Evolutionary conservation across 2,113 vertebrate genomes (phyloP).

Genomic region (Panthera leo): DNA sequence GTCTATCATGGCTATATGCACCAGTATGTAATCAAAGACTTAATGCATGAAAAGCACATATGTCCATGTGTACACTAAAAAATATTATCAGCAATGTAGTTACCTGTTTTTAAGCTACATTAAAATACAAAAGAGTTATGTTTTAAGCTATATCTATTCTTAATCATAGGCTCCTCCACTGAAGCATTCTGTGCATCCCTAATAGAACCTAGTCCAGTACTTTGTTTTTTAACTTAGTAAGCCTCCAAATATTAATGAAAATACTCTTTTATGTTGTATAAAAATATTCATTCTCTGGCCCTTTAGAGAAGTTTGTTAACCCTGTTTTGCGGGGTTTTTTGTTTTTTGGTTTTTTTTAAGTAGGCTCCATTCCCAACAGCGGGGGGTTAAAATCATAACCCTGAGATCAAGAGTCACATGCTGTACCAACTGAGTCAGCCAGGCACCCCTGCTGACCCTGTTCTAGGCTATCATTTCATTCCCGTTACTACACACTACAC

Average conservation of each 20-base stretch:
- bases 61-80: not conserved
- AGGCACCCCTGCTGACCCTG: not conserved
- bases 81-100: not conserved
- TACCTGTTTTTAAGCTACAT: not conserved
- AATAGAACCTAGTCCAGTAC: not conserved
- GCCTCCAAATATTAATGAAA: slow-evolving; percentile 23
- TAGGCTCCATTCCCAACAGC: not conserved
- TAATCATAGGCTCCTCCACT: not conserved
- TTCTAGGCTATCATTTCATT: not conserved
- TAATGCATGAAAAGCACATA: not conserved
- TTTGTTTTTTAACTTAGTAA: not conserved
- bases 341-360: not conserved
- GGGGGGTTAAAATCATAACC: not conserved
- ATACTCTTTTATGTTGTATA: not conserved
- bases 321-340: not conserved
- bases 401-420: not conserved
- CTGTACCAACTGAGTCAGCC: not conserved
- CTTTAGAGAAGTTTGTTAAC: not conserved
- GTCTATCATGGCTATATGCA: not conserved
- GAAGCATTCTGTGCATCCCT: not conserved
- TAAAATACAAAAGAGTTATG: not conserved
- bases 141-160: not conserved
- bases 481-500: not conserved
- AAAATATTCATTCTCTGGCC: not conserved
- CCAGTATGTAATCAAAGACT: not conserved